phyloP scores from a whole-genome alignment of 2,113 vertebrate genomes.

The Zootoca vivipara region DNA sequence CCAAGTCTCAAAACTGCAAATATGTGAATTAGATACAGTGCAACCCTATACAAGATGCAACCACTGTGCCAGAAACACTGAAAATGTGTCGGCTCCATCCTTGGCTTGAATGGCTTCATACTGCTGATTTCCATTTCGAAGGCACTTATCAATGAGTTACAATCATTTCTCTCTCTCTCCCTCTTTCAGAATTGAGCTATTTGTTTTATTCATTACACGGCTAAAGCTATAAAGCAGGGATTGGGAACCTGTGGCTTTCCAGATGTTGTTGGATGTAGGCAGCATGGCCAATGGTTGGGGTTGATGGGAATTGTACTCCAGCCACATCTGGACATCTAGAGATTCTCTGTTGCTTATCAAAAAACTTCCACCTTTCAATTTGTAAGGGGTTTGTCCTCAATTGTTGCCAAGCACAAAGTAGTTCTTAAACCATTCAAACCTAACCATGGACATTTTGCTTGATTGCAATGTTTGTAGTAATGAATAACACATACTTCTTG shows the following conservation, averaged over 20 bases:
- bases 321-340: too few species aligned
- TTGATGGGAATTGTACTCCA: too few species aligned
- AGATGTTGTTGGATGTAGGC: too few species aligned
- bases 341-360: too few species aligned
- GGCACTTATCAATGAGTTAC: neutral
- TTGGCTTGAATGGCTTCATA: neutral
- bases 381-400: neutral
- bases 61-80: neutral
- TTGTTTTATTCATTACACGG: neutral
- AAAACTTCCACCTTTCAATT: neutral
- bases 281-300: too few species aligned
- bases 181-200: neutral
- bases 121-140: neutral
- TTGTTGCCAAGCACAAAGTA: slow-evolving; percentile 10
- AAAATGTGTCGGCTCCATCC: neutral
- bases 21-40: neutral
- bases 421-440: neutral
- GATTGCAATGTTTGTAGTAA: neutral
- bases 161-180: neutral
- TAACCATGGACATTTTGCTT: slow-evolving; percentile 13
- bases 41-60: neutral
- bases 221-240: neutral
- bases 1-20: slow-evolving; percentile 1
- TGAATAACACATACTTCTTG: neutral
- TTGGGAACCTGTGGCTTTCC: too few species aligned